Conservation (phyloP, 1,140 invertebrate genomes). For the Drosophila eugracilis region DNA sequence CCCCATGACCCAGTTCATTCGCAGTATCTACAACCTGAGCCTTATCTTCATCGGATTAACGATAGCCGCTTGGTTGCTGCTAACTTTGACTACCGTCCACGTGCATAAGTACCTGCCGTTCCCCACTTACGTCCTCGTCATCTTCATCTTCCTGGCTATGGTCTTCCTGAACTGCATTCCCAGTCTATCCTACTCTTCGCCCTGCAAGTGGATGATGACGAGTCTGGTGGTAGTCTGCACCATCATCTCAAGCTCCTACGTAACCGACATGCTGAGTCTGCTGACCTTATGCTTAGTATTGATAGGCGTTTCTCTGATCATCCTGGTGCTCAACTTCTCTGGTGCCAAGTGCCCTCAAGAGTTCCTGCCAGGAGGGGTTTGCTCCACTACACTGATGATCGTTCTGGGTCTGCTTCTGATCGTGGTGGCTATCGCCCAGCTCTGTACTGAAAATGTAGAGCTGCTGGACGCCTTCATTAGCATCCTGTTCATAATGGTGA, state of each 20-base stretch:
- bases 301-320: neutral
- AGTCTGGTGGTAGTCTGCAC: conserved; percentile 9
- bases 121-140: conserved; percentile 3
- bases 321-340: conserved; percentile 36
- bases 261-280: neutral
- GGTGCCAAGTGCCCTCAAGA: conserved; percentile 41
- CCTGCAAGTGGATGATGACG: conserved; percentile 33
- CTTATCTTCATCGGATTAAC: conserved; percentile 2
- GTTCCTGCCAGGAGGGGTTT: conserved; percentile 32
- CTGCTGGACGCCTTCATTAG: conserved; percentile 20
- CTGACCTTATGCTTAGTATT: neutral
- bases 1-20: conserved; percentile 22
- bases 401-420: neutral
- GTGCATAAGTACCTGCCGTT: neutral
- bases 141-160: conserved; percentile 18
- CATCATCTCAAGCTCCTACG: conserved; percentile 10
- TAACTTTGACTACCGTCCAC: neutral
- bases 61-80: conserved; percentile 8
- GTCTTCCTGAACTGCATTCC: conserved; percentile 25
- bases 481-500: conserved; percentile 37
- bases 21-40: conserved; percentile 12
- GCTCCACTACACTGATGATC: conserved; percentile 30
- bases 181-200: neutral
- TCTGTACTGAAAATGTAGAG: neutral
- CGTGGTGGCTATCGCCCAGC: conserved; percentile 14